phyloP scores from a whole-genome alignment of 2,888 invertebrate genomes.

The Ennomos erosarius region DNA sequence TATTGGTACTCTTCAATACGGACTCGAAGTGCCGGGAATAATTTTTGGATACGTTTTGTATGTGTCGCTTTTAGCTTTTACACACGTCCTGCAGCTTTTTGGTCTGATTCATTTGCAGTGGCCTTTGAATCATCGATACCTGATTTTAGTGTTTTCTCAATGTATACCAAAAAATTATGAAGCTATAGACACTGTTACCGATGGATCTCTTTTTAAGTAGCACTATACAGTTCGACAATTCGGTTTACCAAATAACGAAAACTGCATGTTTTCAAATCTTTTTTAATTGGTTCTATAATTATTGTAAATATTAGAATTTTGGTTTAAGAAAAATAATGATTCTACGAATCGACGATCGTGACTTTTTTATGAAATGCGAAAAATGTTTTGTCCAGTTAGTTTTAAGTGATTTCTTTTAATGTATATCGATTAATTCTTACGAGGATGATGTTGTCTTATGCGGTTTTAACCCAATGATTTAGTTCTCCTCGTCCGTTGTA shows the following conservation, averaged over 20 bases:
- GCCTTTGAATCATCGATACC: slow-evolving; percentile 68
- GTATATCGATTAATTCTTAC: slow-evolving; percentile 36
- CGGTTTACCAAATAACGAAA: slow-evolving; percentile 76
- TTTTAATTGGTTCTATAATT: slow-evolving; percentile 69
- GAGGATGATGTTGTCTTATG: slow-evolving; percentile 46
- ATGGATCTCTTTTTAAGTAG: slow-evolving; percentile 78
- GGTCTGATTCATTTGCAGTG: slow-evolving; percentile 30
- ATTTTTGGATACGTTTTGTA: slow-evolving; percentile 3
- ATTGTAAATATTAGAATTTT: slow-evolving; percentile 73
- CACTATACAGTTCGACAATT: slow-evolving; percentile 45
- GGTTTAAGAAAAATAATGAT: slow-evolving; percentile 48
- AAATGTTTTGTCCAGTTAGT: slow-evolving; percentile 70
- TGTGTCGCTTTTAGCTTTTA: slow-evolving; percentile 23
- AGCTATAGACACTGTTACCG: slow-evolving; percentile 82
- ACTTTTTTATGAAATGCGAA: slow-evolving; percentile 55
- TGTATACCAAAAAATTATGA: slow-evolving; percentile 82
- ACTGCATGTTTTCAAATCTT: slow-evolving; percentile 63
- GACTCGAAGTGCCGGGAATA: not conserved
- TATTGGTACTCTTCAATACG: slow-evolving; percentile 17
- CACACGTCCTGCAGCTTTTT: slow-evolving; percentile 26
- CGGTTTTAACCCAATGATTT: slow-evolving; percentile 52
- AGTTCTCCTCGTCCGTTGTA: slow-evolving; percentile 75
- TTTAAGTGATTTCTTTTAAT: slow-evolving; percentile 56
- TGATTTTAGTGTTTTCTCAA: slow-evolving; percentile 79
- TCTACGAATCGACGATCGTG: slow-evolving; percentile 58